A percentile compares a stretch with the other conserved stretches of the same genome.
phyloP scores from a whole-genome alignment of 2,888 invertebrate genomes.

The Gastracanthus pulcherrimus region DNA sequence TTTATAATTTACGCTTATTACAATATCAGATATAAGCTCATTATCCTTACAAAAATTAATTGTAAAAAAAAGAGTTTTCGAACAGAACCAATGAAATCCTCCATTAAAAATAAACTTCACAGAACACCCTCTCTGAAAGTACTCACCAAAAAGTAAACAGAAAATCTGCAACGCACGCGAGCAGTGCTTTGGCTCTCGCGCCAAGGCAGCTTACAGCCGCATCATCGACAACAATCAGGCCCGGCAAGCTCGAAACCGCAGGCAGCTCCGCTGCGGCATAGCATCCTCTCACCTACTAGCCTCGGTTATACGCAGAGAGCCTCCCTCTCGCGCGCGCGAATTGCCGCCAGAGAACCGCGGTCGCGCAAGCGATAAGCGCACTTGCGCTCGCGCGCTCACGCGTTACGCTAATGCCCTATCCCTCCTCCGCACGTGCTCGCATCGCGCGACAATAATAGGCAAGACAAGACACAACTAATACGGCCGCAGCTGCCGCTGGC shows the following conservation, averaged over 20 bases:
- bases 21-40: no score
- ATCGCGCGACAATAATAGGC: constrained; percentile 49
- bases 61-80: no score
- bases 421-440: background rate
- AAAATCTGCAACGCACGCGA: no score
- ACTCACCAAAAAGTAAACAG: no score
- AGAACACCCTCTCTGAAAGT: no score
- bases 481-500: background rate
- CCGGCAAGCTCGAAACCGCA: background rate
- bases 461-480: constrained; percentile 47
- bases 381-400: background rate
- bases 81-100: no score
- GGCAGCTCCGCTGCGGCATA: background rate
- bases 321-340: background rate
- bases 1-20: no score
- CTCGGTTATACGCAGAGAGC: no score
- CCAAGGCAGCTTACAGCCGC: background rate
- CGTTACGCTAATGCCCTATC: constrained; percentile 19
- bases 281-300: background rate
- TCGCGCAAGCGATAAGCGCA: constrained; percentile 26
- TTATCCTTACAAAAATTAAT: no score
- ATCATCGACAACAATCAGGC: background rate
- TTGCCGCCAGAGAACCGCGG: background rate
- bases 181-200: background rate
- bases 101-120: no score